Evolutionary conservation across 2,113 vertebrate genomes (phyloP).

Genomic region (Dendrocopos noguchii): DNA sequence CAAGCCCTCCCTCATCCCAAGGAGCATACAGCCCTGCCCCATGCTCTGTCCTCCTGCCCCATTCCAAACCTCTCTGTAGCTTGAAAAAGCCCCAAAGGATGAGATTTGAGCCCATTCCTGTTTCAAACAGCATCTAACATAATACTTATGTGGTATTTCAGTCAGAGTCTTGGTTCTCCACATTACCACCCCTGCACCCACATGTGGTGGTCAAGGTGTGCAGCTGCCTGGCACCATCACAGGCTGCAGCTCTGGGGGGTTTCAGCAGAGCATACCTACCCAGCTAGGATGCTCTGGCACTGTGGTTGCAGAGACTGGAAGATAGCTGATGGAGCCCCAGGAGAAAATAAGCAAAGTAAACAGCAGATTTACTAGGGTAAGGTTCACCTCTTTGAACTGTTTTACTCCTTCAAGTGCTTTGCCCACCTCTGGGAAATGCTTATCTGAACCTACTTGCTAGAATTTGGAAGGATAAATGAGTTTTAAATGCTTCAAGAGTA

Average conservation of each 20-base stretch:
- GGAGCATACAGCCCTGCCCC: not conserved
- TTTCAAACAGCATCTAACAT: not conserved
- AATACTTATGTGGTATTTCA: not conserved
- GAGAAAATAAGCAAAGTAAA: not conserved
- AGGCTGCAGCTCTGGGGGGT: not conserved
- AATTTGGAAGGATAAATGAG: slow-evolving; percentile 20
- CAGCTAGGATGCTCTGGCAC: no score
- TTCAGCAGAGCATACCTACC: not conserved
- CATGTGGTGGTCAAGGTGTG: not conserved
- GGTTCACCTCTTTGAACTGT: not conserved
- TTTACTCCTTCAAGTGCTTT: not conserved
- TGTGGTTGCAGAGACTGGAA: accelerated
- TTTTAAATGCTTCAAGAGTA: not conserved
- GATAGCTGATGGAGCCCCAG: not conserved
- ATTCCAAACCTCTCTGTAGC: not conserved
- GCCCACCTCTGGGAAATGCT: not conserved
- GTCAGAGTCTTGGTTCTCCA: accelerated
- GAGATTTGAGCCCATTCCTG: accelerated
- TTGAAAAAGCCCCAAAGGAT: not conserved
- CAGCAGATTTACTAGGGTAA: not conserved
- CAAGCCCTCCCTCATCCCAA: accelerated
- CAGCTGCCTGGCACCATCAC: accelerated
- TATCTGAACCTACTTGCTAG: not conserved
- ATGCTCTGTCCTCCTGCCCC: not conserved
- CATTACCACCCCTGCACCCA: accelerated